Conservation (phyloP, 2,888 invertebrate species). For the Erannis defoliaria region DNA sequence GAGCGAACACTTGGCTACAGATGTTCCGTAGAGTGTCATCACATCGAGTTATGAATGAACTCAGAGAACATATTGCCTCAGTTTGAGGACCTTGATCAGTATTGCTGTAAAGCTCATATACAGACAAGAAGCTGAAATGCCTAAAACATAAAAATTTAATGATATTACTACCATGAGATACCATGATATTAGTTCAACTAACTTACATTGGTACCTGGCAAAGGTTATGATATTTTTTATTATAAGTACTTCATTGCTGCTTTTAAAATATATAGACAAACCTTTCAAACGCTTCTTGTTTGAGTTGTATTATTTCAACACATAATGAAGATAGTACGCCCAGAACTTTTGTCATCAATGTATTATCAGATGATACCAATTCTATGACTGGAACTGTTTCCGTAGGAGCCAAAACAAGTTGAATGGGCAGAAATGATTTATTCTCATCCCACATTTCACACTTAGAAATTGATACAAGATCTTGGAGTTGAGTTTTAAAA, state of each 20-base stretch:
- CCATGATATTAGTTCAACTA: no score
- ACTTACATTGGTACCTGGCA: no score
- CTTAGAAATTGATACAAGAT: constrained; percentile 57
- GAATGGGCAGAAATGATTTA: constrained; percentile 71
- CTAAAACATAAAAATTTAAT: constrained; percentile 64
- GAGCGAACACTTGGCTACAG: constrained; percentile 91
- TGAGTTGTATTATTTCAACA: constrained; percentile 90
- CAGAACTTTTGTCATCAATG: constrained; percentile 92
- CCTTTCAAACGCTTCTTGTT: constrained; percentile 88
- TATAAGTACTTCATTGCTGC: background rate
- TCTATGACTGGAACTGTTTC: constrained; percentile 90
- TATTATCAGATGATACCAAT: constrained; percentile 93
- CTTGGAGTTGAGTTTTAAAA: constrained; percentile 77
- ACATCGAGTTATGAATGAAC: constrained; percentile 89
- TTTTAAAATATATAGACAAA: constrained; percentile 57
- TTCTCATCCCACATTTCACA: constrained; percentile 65
- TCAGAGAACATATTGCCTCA: constrained; percentile 88
- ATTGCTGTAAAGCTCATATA: constrained; percentile 88
- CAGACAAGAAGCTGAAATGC: constrained; percentile 87
- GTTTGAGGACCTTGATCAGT: constrained; percentile 83
- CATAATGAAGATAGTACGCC: constrained; percentile 93
- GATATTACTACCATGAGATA: background rate
- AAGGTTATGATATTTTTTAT: background rate
- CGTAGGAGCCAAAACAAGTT: constrained; percentile 73
- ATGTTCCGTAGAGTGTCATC: constrained; percentile 90